A percentile compares a stretch with the other conserved stretches of the same genome.
Evolutionary conservation across 2,888 invertebrate species (phyloP).

Genomic region (Liposcelis brunnea): DNA sequence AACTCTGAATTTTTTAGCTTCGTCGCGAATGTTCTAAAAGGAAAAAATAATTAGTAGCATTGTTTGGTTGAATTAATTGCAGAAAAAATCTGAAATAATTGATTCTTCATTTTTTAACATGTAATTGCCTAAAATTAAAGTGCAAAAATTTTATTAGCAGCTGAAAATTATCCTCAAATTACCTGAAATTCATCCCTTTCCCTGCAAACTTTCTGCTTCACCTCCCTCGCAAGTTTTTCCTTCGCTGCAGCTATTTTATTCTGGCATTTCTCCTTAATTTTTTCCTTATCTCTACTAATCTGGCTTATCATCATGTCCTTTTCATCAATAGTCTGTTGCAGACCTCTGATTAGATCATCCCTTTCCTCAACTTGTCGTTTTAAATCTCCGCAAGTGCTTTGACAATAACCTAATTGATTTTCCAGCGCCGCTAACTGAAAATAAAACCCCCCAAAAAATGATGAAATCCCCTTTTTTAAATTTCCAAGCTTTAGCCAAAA

Average conservation of each 20-base stretch:
- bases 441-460: conserved; percentile 6
- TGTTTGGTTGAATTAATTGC: too few species aligned
- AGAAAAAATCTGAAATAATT: too few species aligned
- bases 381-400: conserved; percentile 27
- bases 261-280: conserved; percentile 29
- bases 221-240: conserved; percentile 54
- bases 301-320: conserved; percentile 31
- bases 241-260: conserved; percentile 47
- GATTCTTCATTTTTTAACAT: not conserved
- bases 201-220: conserved; percentile 35
- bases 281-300: conserved; percentile 32
- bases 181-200: conserved; percentile 16
- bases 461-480: not conserved
- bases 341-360: conserved; percentile 40
- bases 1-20: conserved; percentile 40
- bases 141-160: not conserved
- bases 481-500: not conserved
- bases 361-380: conserved; percentile 44
- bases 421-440: conserved; percentile 34
- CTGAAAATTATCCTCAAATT: not conserved
- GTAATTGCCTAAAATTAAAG: too few species aligned
- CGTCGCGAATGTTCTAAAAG: conserved; percentile 33
- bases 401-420: conserved; percentile 24
- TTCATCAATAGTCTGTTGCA: conserved; percentile 39
- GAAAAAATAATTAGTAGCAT: conserved; percentile 5